These are phyloP conservation scores for Elephas maximus DNA, from an alignment of 2,113 vertebrate species.

Conservation along the genomic window DNA sequence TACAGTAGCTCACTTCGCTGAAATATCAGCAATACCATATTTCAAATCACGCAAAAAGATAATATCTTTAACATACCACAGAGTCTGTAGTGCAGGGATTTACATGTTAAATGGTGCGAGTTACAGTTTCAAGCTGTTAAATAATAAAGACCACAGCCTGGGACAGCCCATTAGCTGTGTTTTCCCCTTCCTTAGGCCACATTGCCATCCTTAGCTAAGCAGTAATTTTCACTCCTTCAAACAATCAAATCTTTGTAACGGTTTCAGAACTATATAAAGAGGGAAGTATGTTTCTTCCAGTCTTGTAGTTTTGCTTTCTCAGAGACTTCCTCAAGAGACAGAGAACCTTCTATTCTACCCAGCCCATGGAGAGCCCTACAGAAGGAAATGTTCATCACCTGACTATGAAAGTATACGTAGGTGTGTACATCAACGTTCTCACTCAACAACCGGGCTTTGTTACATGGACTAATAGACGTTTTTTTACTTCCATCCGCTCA, in stretches of 20 bases:
- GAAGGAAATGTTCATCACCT: not conserved
- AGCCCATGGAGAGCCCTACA: not conserved
- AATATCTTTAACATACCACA: conserved; percentile 63
- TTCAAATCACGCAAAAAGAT: conserved; percentile 54
- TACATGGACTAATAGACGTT: not conserved
- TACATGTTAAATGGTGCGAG: not conserved
- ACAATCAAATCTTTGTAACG: conserved; percentile 72
- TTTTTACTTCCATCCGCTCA: not conserved
- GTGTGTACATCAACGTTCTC: not conserved
- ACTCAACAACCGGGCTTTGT: not conserved
- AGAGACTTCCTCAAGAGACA: conserved; percentile 37
- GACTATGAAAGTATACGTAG: not conserved
- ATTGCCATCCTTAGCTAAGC: conserved; percentile 8
- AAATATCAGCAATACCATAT: conserved; percentile 44
- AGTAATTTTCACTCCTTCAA: conserved; percentile 43
- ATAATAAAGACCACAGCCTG: not conserved
- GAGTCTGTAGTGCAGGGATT: conserved; percentile 9
- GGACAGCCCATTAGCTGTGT: not conserved
- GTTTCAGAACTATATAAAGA: conserved; percentile 30
- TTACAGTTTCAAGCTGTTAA: conserved; percentile 18
- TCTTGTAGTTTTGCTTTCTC: conserved; percentile 32
- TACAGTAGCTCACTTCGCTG: conserved; percentile 52
- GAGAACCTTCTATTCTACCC: not conserved
- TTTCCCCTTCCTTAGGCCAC: conserved; percentile 21
- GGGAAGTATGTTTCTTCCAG: conserved; percentile 58